phyloP scores from a whole-genome alignment of 53 echinoderm and acorn worm species.

The Apostichopus leukothele region DNA sequence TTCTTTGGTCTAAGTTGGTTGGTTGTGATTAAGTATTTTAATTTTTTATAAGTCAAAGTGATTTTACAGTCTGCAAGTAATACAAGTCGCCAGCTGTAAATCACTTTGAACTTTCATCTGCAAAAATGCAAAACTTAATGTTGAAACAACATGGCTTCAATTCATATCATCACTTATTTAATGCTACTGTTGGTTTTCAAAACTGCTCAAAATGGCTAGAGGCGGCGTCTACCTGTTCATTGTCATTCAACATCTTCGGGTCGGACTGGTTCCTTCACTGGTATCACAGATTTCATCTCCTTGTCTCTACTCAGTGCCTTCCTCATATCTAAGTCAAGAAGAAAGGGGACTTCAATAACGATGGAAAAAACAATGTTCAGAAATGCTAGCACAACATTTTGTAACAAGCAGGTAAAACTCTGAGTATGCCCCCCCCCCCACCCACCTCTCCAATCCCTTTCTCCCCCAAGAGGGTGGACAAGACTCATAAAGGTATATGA shows the following conservation, averaged over 20 bases:
- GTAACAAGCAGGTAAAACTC: background rate
- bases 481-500: too few species aligned
- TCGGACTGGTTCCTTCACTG: conserved; percentile 88
- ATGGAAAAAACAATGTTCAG: background rate
- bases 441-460: background rate
- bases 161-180: background rate
- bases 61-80: too few species aligned
- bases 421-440: background rate
- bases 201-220: conserved; percentile 40
- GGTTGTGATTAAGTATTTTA: too few species aligned
- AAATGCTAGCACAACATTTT: background rate
- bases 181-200: background rate
- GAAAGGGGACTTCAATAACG: background rate
- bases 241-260: conserved; percentile 99
- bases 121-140: too few species aligned
- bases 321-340: conserved; percentile 79
- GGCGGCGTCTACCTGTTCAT: conserved; percentile 78
- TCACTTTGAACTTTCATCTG: too few species aligned
- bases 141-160: too few species aligned
- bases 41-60: too few species aligned
- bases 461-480: too few species aligned
- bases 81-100: too few species aligned
- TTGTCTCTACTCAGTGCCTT: conserved; percentile 93
- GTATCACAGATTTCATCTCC: conserved; percentile 91
- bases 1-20: too few species aligned